Evolutionary conservation across 2,888 invertebrate species (phyloP).

Genomic region (Pammene aurita): DNA sequence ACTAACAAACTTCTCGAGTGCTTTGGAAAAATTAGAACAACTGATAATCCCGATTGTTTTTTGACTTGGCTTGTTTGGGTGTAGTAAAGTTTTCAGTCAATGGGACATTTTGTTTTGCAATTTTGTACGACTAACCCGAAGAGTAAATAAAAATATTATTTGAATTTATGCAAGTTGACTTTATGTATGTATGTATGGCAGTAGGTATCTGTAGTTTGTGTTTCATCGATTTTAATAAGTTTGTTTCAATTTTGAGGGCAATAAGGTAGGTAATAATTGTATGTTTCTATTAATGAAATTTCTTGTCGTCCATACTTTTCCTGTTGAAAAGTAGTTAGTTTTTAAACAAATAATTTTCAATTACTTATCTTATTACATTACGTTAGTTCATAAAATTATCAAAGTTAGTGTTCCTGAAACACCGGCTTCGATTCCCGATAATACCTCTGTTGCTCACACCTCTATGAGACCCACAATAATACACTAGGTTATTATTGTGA

Average conservation of each 20-base stretch:
- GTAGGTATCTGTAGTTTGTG: not conserved
- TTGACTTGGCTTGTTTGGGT: slow-evolving; percentile 8
- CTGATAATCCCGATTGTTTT: slow-evolving; percentile 31
- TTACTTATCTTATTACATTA: too few species aligned
- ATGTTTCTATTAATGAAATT: too few species aligned
- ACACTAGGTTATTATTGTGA: too few species aligned
- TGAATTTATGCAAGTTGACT: not conserved
- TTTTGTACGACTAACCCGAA: not conserved
- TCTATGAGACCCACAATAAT: not conserved
- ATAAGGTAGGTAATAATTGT: slow-evolving; percentile 8
- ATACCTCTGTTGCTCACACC: not conserved
- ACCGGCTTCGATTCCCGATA: not conserved
- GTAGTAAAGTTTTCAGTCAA: not conserved
- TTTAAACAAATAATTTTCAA: too few species aligned
- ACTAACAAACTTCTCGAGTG: slow-evolving; percentile 38
- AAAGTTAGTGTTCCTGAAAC: not conserved
- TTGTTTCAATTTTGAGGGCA: not conserved
- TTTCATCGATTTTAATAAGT: not conserved
- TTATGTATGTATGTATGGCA: not conserved
- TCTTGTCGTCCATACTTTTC: too few species aligned
- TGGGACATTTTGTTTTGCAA: not conserved
- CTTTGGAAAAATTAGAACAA: slow-evolving; percentile 35
- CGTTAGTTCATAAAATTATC: too few species aligned
- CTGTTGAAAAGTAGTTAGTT: too few species aligned
- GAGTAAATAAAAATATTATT: not conserved